phyloP scores from a whole-genome alignment of 1,140 invertebrate species.

The Steinernema khuongi region DNA sequence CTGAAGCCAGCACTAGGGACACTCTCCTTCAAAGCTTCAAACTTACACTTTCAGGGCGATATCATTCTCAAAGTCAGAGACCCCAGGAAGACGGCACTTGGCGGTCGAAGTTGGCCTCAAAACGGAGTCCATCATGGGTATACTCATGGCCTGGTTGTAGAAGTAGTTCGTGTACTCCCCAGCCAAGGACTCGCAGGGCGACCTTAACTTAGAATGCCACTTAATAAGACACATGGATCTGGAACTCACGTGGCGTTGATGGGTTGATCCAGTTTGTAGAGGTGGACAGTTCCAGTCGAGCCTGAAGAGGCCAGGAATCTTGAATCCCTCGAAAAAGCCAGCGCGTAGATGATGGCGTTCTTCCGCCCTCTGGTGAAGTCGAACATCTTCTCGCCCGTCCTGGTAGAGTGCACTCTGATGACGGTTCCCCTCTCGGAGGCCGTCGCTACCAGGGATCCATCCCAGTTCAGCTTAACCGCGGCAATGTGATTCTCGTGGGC shows the following conservation, averaged over 20 bases:
- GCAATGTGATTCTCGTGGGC: conserved; percentile 93
- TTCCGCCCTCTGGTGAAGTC: conserved; percentile 85
- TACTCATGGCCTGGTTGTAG: neutral
- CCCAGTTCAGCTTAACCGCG: conserved; percentile 82
- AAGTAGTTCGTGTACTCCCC: neutral
- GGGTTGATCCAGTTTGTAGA: conserved; percentile 76
- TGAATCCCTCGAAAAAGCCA: conserved; percentile 86
- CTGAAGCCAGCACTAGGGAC: no score
- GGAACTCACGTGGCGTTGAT: neutral
- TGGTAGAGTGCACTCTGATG: conserved; percentile 83
- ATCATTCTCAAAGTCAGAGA: neutral
- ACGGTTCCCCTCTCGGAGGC: conserved; percentile 92
- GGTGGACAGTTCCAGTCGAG: conserved; percentile 96
- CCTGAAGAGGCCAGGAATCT: conserved; percentile 83
- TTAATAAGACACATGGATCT: neutral
- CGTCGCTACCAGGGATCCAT: conserved; percentile 78
- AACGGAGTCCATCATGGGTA: neutral
- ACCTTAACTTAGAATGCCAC: neutral
- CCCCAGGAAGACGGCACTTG: neutral
- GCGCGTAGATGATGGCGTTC: conserved; percentile 78
- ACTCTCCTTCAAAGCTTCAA: no score
- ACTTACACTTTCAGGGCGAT: neutral
- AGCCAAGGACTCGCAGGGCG: neutral
- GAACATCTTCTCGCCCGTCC: conserved; percentile 78
- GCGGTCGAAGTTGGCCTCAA: neutral